Conservation (phyloP, 2,113 vertebrate genomes). For the Chauna torquata region DNA sequence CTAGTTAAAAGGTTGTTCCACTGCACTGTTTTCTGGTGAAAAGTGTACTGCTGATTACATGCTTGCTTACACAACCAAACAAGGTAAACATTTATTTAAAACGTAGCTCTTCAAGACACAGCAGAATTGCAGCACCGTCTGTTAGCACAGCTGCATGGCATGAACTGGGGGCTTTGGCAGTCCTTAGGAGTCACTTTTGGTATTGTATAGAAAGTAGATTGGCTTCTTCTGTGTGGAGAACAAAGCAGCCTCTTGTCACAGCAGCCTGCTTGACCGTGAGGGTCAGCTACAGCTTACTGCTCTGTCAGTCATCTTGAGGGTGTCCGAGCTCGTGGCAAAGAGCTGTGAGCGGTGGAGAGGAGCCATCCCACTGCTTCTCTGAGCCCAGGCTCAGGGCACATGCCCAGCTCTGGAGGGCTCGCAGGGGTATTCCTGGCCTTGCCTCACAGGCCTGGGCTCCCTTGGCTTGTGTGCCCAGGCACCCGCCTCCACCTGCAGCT, state of each 20-base stretch:
- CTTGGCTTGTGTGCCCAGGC: not conserved
- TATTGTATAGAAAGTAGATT: not conserved
- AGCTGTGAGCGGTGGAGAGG: not conserved
- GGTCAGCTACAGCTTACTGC: not conserved
- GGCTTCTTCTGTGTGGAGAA: not conserved
- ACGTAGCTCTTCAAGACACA: not conserved
- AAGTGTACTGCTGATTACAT: not conserved
- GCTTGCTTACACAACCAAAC: not conserved
- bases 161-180: not conserved
- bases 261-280: not conserved
- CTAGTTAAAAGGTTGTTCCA: not conserved
- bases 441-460: not conserved
- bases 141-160: not conserved
- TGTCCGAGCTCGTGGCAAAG: not conserved
- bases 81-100: not conserved
- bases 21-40: not conserved
- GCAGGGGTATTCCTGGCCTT: not conserved
- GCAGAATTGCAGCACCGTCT: not conserved
- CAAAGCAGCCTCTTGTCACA: not conserved
- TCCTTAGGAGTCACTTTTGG: not conserved
- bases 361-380: no score
- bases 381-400: not conserved
- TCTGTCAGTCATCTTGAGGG: not conserved
- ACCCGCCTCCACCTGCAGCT: not conserved
- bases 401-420: not conserved